Evolutionary conservation across 2,113 vertebrate genomes (phyloP), one percentile per base, ranked within the genome.

Genomic region (Lutjanus erythropterus): DNA sequence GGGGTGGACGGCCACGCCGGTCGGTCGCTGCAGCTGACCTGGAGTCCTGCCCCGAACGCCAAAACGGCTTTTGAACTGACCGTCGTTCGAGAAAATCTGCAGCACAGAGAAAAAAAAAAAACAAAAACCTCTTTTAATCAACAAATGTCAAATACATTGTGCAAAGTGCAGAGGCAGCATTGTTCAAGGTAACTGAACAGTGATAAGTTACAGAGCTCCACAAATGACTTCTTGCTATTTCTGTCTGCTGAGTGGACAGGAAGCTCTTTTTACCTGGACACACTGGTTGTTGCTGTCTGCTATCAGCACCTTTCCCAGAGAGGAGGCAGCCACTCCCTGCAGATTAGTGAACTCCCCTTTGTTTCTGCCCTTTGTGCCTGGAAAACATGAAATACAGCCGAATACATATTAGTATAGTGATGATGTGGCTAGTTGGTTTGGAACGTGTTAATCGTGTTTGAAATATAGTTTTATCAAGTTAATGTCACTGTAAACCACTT

Each of bases 251-350:
- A 55, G n/a, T 33, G 42, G 21, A 59, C 35, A 27, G 46, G 9
- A 39, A 39, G 27, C 27, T 4, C 3, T 44, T 27, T 53, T 75
- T 96, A 99, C 98, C 98, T 99, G 98, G 5, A 99, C 97, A 91
- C 98, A 99, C 53, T 99, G 98, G 93, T 99, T 99, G 94, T 99
- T 99, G 91, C 98, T 99, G 90, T 99, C 98, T 81, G 98, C 98
- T 84, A 99, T 99, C 85, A 99, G 83, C 90, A 99, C 96, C 89
- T 97, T 98, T 71, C 97, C 98, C 89, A 89, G 90, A 71, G 96
- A 94, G 47, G 97, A 97, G 60, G 97, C 95, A 55, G 97, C 97
- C 83, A 99, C 98, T 21, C 98, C 98, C 94, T 99, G 98, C 74
- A 99, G 97, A 88, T 99, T 99, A 25, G 97, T 98, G 92, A 99